A percentile compares a stretch with the other conserved stretches of the same genome.
phyloP scores from a whole-genome alignment of 92 coral and sea anemone species.

The Ricordea florida region DNA sequence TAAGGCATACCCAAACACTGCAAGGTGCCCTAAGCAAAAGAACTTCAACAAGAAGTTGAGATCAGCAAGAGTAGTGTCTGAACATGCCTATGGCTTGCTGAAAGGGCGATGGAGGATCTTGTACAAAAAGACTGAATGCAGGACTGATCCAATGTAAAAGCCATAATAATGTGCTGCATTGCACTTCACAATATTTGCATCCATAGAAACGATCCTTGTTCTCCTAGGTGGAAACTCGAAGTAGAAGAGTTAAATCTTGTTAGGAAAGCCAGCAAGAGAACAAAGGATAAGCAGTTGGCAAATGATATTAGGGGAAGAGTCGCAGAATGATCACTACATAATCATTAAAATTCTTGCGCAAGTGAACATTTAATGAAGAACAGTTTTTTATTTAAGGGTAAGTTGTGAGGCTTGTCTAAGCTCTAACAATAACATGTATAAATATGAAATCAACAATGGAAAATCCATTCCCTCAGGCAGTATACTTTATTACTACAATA shows the following conservation, averaged over 20 bases:
- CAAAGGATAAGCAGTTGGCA: no score
- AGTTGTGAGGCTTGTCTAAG: no score
- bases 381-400: no score
- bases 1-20: conserved; percentile 36
- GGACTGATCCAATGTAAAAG: conserved; percentile 31
- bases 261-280: neutral
- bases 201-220: conserved; percentile 37
- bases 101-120: conserved; percentile 52
- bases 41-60: conserved; percentile 39
- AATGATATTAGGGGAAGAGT: neutral
- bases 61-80: conserved; percentile 44
- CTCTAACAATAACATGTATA: no score
- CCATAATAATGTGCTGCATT: conserved; percentile 41
- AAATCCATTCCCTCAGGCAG: no score
- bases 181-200: conserved; percentile 27
- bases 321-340: no score
- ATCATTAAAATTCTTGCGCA: no score
- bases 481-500: no score
- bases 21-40: conserved; percentile 10
- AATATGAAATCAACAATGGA: no score
- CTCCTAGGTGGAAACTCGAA: conserved; percentile 49
- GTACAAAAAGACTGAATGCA: conserved; percentile 49
- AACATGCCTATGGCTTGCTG: conserved; percentile 58
- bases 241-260: conserved; percentile 18
- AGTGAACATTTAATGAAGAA: no score